Conservation (phyloP, 37 sponge, comb jelly and placozoan genomes). For the Spongia lamella region DNA sequence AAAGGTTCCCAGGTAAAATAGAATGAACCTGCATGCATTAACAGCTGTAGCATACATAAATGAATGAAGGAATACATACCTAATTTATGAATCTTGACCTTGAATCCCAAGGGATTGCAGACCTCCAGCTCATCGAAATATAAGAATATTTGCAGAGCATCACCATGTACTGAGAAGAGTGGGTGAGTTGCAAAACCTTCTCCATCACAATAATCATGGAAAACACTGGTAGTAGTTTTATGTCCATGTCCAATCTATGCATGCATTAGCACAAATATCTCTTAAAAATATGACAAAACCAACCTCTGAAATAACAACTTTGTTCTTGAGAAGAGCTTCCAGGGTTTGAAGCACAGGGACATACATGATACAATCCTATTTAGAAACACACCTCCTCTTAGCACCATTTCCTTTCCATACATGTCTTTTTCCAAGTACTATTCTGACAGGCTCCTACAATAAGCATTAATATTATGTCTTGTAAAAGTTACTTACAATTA, state of each 20-base stretch:
- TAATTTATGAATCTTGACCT: constrained; percentile 31
- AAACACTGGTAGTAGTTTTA: neutral
- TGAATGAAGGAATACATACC: constrained; percentile 3
- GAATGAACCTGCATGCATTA: constrained; percentile 24
- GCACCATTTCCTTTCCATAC: constrained; percentile 15
- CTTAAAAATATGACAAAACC: neutral
- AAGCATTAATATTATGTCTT: too few relatives aligned
- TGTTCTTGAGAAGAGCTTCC: constrained; percentile 8
- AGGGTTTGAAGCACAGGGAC: constrained; percentile 18
- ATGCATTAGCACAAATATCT: too few relatives aligned
- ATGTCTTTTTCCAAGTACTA: constrained; percentile 1
- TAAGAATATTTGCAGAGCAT: constrained; percentile 30
- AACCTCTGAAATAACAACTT: constrained; percentile 9
- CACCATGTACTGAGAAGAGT: constrained; percentile 4
- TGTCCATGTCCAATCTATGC: constrained; percentile 15
- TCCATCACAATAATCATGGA: constrained; percentile 30
- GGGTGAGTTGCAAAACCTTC: neutral
- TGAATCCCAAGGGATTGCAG: constrained; percentile 41
- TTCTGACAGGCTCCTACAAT: constrained; percentile 21
- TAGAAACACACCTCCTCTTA: neutral
- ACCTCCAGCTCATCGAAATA: constrained; percentile 43
- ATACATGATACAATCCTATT: constrained; percentile 8
- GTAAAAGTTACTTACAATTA: too few relatives aligned
- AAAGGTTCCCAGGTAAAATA: constrained; percentile 44
- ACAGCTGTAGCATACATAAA: constrained; percentile 5